Percentiles rank a stretch among this genome's conserved stretches.
Conservation (phyloP, 1,140 invertebrate genomes). For the Trichonephila inaurata region DNA sequence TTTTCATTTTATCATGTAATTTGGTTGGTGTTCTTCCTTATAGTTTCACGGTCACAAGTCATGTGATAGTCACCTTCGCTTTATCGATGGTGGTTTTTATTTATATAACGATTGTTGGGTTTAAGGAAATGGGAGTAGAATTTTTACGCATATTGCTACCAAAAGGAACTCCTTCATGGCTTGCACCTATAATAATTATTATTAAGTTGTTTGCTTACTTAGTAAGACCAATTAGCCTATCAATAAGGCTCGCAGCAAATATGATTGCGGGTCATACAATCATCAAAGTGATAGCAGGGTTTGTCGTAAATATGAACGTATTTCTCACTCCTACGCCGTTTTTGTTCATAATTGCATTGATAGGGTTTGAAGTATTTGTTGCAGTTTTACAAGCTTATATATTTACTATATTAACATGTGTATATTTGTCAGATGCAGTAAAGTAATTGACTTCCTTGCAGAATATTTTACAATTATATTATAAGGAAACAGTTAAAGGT, state of each 20-base stretch:
- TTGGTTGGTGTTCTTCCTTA: conserved; percentile 1
- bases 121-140: neutral
- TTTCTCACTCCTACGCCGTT: neutral
- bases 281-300: too few relatives aligned
- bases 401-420: conserved; percentile 16
- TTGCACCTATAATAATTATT: conserved; percentile 16
- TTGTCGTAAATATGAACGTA: neutral
- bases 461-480: conserved; percentile 9
- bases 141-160: conserved; percentile 13
- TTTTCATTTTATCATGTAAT: conserved; percentile 17
- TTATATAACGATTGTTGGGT: conserved; percentile 4
- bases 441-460: conserved; percentile 3
- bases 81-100: conserved; percentile 14
- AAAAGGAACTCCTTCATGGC: conserved; percentile 1
- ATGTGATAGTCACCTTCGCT: conserved; percentile 11
- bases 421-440: conserved; percentile 14
- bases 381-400: conserved; percentile 4
- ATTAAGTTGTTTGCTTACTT: conserved; percentile 1
- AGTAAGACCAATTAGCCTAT: too few relatives aligned
- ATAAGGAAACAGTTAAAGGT: neutral
- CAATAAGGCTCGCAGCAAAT: too few relatives aligned
- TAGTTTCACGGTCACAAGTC: conserved; percentile 11
- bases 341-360: conserved; percentile 16
- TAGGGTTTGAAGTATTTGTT: conserved; percentile 4
- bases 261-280: too few relatives aligned